These are phyloP conservation scores for Trogon melanurus DNA, from an alignment of 2,113 vertebrate genomes.

Conservation along the genomic window DNA sequence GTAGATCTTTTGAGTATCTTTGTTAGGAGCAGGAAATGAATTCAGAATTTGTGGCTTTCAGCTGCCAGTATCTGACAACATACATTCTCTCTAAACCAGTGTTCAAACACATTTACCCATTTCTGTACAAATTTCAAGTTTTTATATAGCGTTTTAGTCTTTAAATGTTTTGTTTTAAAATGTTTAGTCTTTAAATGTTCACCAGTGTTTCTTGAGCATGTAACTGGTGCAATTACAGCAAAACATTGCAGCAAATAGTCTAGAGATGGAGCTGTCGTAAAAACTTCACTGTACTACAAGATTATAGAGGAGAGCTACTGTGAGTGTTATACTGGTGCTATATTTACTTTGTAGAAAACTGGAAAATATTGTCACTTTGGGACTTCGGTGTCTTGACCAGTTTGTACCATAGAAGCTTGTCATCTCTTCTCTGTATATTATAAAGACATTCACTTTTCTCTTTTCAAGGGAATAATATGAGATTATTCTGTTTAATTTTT, in stretches of 20 bases:
- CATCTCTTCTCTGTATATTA: neutral
- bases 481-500: neutral
- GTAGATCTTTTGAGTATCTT: neutral
- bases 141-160: neutral
- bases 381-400: neutral
- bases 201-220: neutral
- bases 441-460: neutral
- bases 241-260: neutral
- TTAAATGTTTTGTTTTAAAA: too few species aligned
- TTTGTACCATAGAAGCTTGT: neutral
- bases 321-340: neutral
- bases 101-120: neutral
- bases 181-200: neutral
- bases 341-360: neutral
- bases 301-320: neutral
- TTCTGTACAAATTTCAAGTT: neutral
- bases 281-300: neutral
- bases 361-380: neutral
- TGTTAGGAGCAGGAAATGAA: neutral
- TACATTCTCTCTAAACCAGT: neutral
- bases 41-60: neutral
- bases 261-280: neutral
- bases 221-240: neutral
- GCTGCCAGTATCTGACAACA: fast-evolving
- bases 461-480: neutral